Evolutionary conservation across 2,797 vertebrate species (phyloP).

Genomic region (Cossypha polioptera): DNA sequence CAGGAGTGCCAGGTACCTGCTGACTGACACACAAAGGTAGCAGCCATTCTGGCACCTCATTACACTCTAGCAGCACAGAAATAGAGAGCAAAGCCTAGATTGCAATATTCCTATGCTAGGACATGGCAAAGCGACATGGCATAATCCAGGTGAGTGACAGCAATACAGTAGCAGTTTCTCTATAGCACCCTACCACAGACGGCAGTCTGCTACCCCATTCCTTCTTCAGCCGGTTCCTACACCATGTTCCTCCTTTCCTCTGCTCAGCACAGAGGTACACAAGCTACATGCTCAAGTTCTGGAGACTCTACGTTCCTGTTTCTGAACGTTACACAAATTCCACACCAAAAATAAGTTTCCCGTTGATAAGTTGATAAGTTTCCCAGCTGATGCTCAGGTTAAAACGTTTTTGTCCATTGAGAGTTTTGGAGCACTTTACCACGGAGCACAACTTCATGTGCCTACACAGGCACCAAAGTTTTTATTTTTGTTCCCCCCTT

Average conservation of each 20-base stretch:
- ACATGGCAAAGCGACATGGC: background rate
- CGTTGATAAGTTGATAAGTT: too few relatives aligned
- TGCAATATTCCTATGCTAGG: background rate
- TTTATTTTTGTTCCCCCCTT: background rate
- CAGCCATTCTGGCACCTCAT: background rate
- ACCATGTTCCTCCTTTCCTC: background rate
- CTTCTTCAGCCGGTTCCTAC: background rate
- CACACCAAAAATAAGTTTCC: background rate
- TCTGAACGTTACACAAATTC: background rate
- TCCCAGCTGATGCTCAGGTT: background rate
- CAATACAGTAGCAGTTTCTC: background rate
- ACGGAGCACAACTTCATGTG: background rate
- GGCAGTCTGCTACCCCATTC: background rate
- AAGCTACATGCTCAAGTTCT: fast-evolving
- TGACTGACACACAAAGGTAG: background rate
- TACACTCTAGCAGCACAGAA: background rate
- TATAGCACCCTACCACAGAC: fast-evolving
- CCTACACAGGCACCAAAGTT: background rate
- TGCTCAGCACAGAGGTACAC: fast-evolving
- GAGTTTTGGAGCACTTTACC: background rate
- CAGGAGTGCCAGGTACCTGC: background rate
- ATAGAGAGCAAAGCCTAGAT: background rate
- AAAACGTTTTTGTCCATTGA: background rate
- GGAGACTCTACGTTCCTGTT: fast-evolving
- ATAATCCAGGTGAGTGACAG: background rate